Conservation (phyloP, 2,797 vertebrate genomes). For the Arrhamphus sclerolepis region DNA sequence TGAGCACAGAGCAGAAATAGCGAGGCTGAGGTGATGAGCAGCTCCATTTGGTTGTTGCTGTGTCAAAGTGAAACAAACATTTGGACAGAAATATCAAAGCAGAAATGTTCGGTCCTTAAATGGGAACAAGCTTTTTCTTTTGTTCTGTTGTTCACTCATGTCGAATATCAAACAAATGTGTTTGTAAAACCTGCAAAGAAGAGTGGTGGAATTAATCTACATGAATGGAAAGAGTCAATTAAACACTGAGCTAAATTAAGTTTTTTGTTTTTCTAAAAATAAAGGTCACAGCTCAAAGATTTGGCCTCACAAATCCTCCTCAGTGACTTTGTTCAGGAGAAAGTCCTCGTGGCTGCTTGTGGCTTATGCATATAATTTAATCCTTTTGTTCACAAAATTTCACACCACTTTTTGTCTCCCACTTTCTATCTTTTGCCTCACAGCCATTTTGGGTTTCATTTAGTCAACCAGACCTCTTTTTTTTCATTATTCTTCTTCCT, state of each 20-base stretch:
- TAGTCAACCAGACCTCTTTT: conserved; percentile 41
- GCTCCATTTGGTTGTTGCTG: conserved; percentile 2
- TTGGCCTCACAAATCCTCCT: no score
- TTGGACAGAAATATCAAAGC: background rate
- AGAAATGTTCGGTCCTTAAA: background rate
- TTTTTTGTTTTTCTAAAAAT: no score
- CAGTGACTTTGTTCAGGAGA: no score
- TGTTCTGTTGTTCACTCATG: no score
- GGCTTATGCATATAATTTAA: background rate
- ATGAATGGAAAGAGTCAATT: no score
- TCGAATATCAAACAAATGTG: no score
- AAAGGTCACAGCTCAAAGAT: no score
- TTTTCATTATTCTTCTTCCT: background rate
- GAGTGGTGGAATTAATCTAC: no score
- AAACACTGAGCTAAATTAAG: no score
- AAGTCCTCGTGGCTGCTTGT: background rate
- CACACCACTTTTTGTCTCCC: conserved; percentile 11
- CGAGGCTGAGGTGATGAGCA: conserved; percentile 38
- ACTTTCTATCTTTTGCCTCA: conserved; percentile 43
- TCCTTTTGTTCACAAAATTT: conserved; percentile 22
- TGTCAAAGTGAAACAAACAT: conserved; percentile 3
- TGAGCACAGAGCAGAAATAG: conserved; percentile 56
- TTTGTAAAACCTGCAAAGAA: no score
- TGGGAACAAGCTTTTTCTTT: no score
- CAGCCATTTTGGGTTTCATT: conserved; percentile 19